Base-by-base conservation (phyloP, 1,140 invertebrate species). In the Leptopilina clavipes region DNA sequence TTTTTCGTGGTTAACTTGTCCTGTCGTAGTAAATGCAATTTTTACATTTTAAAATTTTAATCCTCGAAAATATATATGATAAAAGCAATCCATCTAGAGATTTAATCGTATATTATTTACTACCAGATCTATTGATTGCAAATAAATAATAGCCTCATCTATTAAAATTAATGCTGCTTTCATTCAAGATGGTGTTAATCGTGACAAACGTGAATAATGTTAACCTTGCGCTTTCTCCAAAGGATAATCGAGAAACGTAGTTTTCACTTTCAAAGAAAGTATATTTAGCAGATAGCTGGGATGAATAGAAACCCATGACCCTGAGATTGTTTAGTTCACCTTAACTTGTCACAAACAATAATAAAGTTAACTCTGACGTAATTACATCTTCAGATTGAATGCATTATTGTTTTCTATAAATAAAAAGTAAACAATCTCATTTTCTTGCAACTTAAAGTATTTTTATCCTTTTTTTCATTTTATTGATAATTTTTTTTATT, bases 241-340 rank as follows among this genome's bases (percentile, higher is more conserved):
- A 37, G 25, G 59, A 65, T 37, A 31, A 65, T 25, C 48, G 19
- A n/a, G 25, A 12, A 65, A 31, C 59, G 22, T 31, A n/a, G 59
- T 65, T 65, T 65, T 65, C 59, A 65, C 59, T 65, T 65, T 65
- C 59, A 12, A 65, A 65, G 59, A 65, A 65, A 65, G 22, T 19
- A n/a, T n/a, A 65, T 65, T 65, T 31, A 31, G 25, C 59, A 7
- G 12, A 25, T 40, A 40, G 9, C 11, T 10, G 7, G 14, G 59
- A 12, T 65, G 59, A 12, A 65, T 31, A 65, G 59, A 65, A 65
- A 65, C 25, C 7, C 7, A 6, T 37, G n/a, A 65, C 11, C 59
- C 59, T 14, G 22, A 22, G 22, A 19, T 59, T 25, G 11, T 12
- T 12, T 59, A 14, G 18, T 22, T 65, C 12, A 65, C 59, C 59